phyloP scores from a whole-genome alignment of 2,113 vertebrate species.

The Calyptomena viridis region DNA sequence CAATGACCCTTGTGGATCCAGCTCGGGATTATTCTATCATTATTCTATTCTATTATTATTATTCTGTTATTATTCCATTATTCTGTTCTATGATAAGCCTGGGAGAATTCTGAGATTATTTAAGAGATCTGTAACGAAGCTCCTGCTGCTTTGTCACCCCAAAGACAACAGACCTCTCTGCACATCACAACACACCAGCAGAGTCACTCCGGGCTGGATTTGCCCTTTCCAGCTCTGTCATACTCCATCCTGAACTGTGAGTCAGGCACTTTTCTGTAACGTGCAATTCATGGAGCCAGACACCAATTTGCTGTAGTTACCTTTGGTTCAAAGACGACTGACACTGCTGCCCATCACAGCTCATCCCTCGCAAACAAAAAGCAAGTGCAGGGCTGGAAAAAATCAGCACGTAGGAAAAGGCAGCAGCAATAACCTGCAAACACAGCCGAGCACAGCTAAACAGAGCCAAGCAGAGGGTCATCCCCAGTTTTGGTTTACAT shows the following conservation, averaged over 20 bases:
- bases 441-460: rapidly evolving
- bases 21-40: neutral
- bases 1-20: neutral
- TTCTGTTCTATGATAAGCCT: neutral
- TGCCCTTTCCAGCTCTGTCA: neutral
- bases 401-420: neutral
- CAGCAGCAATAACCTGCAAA: neutral
- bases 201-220: rapidly evolving
- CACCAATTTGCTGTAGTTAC: neutral
- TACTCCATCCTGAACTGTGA: neutral
- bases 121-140: rapidly evolving
- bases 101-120: neutral
- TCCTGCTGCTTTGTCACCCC: neutral
- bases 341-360: neutral
- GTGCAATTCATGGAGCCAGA: neutral
- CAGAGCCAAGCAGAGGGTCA: neutral
- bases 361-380: neutral
- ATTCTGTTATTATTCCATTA: neutral
- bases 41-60: no score
- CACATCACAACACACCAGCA: neutral
- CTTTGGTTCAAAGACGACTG: neutral
- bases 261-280: neutral
- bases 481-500: rapidly evolving
- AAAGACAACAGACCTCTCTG: neutral
- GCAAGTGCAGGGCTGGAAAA: neutral